Base-by-base conservation (phyloP, 2,113 vertebrate genomes). In the Peromyscus maniculatus region DNA sequence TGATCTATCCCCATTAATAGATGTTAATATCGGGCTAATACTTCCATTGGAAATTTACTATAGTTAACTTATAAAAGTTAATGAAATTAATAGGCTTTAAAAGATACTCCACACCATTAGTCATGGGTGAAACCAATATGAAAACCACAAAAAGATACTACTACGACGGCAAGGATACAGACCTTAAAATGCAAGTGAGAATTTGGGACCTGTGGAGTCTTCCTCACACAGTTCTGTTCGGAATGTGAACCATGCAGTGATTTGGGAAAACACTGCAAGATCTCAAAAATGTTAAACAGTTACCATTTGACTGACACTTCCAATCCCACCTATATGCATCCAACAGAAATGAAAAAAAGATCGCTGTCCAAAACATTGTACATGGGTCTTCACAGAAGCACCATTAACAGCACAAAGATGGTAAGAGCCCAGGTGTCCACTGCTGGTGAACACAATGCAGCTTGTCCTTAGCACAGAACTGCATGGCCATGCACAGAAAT, bases 121-220 rank as follows among this genome's bases (percentile, higher is more conserved):
- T 78, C 24, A 66, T 7, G 33, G n/a, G 13, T 66, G 62, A 93
- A 96, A 72, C 46, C 36, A 96, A 95, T 21, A 93, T 33, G 9
- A 86, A 89, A 71, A 74, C 36, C n/a, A 57, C 82, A 94, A 7
- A 19, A 67, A 59, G 21, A 67, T 31, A 59, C 46, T n/a, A 75
- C 7, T 31, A 89, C 15, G 22, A 67, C 28, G 9, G 26, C 39
- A 74, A 95, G 43, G 92, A 66, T 71, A 87, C 69, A 69, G 67
- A 28, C 5, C n/a, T 46, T 22, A 69, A 71, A 43, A 93, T 5
- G 13, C 12, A 74, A 75, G 74, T n/a, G 66, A 39, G 52, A 1
- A 31, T 16, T 21, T n/a, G 24, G 19, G 55, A 39, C 24, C 83
- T 79, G 1, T 7, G 21, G 21, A 87, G 46, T 33, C 26, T 36